Evolutionary conservation across 2,888 invertebrate genomes (phyloP).

Genomic region (Agonum fuliginosum): DNA sequence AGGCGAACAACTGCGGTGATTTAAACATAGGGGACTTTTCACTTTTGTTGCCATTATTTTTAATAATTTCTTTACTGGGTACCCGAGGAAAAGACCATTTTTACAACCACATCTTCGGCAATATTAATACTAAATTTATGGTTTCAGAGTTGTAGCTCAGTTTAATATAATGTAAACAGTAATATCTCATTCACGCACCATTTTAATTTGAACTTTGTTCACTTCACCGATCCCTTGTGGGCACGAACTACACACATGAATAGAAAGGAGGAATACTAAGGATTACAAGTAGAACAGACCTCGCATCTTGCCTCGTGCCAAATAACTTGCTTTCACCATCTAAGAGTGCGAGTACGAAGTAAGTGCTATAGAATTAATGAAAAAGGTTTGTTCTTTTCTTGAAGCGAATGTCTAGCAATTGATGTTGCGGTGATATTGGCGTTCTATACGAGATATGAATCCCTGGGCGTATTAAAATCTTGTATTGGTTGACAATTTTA

Average conservation of each 20-base stretch:
- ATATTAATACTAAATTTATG: too few species aligned
- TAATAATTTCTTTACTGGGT: constrained; percentile 5
- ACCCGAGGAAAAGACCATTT: not conserved
- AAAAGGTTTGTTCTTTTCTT: constrained; percentile 9
- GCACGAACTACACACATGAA: constrained; percentile 41
- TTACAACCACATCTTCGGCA: not conserved
- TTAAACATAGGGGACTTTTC: constrained; percentile 31
- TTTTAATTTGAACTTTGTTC: constrained; percentile 50
- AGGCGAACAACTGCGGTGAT: constrained; percentile 25
- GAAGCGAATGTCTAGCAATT: not conserved
- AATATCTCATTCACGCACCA: constrained; percentile 31
- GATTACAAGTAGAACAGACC: constrained; percentile 13
- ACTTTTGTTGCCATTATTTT: constrained; percentile 35
- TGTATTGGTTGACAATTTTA: too few species aligned
- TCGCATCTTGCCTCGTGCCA: not conserved
- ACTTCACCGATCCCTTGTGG: constrained; percentile 29
- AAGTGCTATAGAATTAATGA: constrained; percentile 43
- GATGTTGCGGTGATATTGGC: too few species aligned
- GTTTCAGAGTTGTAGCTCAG: too few species aligned
- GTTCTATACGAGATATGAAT: too few species aligned
- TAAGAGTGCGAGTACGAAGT: not conserved
- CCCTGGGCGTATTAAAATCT: too few species aligned
- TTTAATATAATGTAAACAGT: constrained; percentile 40
- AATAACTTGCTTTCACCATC: constrained; percentile 31
- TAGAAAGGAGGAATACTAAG: constrained; percentile 9